Percentiles rank a stretch among this genome's conserved stretches.
Evolutionary conservation across 1,140 invertebrate genomes (phyloP).

Genomic region (Drosophila mauritiana): DNA sequence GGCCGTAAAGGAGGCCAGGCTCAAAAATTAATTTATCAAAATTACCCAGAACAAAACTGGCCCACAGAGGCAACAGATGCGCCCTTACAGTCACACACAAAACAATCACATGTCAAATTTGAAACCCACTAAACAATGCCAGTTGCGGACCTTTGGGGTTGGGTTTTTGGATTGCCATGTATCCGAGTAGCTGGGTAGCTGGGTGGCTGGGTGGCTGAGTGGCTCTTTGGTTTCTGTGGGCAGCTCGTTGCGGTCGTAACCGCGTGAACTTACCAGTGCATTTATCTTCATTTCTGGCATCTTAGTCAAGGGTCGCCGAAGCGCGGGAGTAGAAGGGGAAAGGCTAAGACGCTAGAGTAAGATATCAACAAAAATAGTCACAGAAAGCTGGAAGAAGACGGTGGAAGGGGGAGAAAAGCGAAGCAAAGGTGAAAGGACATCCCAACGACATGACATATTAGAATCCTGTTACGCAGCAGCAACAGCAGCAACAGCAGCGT

Average conservation of each 20-base stretch:
- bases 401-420: conserved; percentile 14
- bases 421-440: conserved; percentile 74
- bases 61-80: conserved; percentile 53
- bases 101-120: conserved; percentile 83
- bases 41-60: conserved; percentile 57
- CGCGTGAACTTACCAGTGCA: conserved; percentile 79
- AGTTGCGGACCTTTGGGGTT: conserved; percentile 33
- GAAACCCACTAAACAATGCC: conserved; percentile 77
- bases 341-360: conserved; percentile 59
- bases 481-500: conserved; percentile 41
- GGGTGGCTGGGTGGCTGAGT: conserved; percentile 24
- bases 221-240: conserved; percentile 47
- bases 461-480: conserved; percentile 75
- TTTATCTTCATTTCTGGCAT: conserved; percentile 77
- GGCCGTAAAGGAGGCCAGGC: conserved; percentile 39
- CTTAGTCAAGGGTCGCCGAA: conserved; percentile 59
- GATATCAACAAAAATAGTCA: conserved; percentile 73
- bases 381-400: conserved; percentile 42
- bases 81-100: conserved; percentile 48
- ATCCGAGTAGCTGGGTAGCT: not conserved
- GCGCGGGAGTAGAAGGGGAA: conserved; percentile 30
- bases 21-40: conserved; percentile 83
- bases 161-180: conserved; percentile 19
- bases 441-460: conserved; percentile 80
- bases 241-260: conserved; percentile 71